These are phyloP conservation scores for Philereme transversata DNA, from an alignment of 2,888 invertebrate species.

Conservation along the genomic window DNA sequence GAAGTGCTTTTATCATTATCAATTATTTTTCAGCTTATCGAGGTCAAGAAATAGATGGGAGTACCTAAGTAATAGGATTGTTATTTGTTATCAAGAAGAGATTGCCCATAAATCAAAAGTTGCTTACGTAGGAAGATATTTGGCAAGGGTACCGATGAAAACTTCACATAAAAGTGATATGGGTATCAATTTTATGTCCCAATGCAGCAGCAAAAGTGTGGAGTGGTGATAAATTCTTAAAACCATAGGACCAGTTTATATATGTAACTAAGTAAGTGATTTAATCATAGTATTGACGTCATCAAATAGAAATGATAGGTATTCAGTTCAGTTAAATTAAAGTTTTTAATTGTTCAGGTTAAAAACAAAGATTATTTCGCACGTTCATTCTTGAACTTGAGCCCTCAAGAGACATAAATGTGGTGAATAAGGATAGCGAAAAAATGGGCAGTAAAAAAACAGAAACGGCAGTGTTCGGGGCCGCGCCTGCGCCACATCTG, in stretches of 20 bases:
- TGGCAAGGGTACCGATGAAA: conserved; percentile 29
- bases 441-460: conserved; percentile 59
- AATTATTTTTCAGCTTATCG: background rate
- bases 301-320: background rate
- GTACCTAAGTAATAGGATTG: conserved; percentile 4
- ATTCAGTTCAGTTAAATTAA: background rate
- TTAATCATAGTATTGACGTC: conserved; percentile 1
- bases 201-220: conserved; percentile 11
- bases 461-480: conserved; percentile 66
- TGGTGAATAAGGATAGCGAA: conserved; percentile 33
- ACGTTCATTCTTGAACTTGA: conserved; percentile 20
- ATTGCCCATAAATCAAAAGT: conserved; percentile 23
- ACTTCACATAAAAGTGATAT: conserved; percentile 24
- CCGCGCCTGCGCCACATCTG: conserved; percentile 81
- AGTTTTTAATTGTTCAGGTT: too few species aligned
- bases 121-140: conserved; percentile 23
- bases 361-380: background rate
- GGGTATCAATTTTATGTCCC: conserved; percentile 15
- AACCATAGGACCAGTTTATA: background rate
- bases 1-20: background rate
- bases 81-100: conserved; percentile 13
- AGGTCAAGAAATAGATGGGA: conserved; percentile 2
- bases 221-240: background rate
- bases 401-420: conserved; percentile 18
- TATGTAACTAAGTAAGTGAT: background rate